Conservation (phyloP, 2,888 invertebrate genomes). For the Cylindroiulus punctatus region DNA sequence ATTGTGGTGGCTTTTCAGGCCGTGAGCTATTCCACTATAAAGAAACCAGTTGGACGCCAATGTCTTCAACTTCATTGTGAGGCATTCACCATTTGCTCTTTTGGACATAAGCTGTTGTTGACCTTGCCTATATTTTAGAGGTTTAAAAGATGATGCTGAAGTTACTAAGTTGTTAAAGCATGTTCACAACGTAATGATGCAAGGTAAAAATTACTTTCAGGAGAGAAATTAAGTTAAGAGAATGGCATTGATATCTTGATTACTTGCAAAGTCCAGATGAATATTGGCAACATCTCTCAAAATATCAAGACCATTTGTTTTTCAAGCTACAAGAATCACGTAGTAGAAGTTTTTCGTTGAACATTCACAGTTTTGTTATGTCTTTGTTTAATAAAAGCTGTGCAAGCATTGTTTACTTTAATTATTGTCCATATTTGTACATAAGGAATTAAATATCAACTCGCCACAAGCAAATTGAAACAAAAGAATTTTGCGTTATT, state of each 20-base stretch:
- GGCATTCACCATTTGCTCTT: slow-evolving; percentile 26
- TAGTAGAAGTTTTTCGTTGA: not conserved
- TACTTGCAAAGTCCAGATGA: not conserved
- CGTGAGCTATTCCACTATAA: not conserved
- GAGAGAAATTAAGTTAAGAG: not conserved
- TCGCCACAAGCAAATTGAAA: not conserved
- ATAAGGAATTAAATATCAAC: slow-evolving; percentile 11
- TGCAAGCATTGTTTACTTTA: slow-evolving; percentile 16
- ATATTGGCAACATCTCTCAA: slow-evolving; percentile 19
- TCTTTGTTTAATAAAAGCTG: slow-evolving; percentile 9
- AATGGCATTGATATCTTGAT: slow-evolving; percentile 2
- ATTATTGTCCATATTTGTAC: slow-evolving; percentile 29
- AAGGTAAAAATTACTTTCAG: slow-evolving; percentile 3
- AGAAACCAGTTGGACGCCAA: not conserved
- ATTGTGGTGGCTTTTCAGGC: not conserved
- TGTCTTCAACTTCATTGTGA: slow-evolving; percentile 28
- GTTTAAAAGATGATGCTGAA: not conserved
- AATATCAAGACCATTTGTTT: not conserved
- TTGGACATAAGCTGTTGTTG: slow-evolving; percentile 19
- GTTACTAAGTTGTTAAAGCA: slow-evolving; percentile 19
- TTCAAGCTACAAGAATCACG: not conserved
- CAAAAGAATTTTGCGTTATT: slow-evolving; percentile 29
- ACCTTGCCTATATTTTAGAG: slow-evolving; percentile 9
- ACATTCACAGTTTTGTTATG: not conserved
- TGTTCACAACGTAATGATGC: slow-evolving; percentile 28